phyloP scores from a whole-genome alignment of 1,140 invertebrate species.

The Saccostrea cuccullata region DNA sequence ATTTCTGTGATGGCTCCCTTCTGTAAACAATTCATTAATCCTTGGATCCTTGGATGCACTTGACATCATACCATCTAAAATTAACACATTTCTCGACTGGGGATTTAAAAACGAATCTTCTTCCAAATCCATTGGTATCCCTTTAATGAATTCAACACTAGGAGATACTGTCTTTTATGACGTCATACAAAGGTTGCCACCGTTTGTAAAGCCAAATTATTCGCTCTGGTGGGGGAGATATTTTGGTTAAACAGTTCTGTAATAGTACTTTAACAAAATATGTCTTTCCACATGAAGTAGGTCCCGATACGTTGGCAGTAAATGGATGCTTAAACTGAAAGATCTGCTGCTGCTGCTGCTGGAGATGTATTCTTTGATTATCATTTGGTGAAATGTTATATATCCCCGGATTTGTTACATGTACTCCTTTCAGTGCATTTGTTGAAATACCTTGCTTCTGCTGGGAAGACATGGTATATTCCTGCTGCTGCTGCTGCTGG shows the following conservation, averaged over 20 bases:
- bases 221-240: background rate
- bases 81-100: constrained; percentile 26
- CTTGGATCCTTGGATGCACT: too few species aligned
- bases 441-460: background rate
- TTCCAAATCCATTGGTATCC: constrained; percentile 41
- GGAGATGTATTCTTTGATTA: background rate
- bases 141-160: constrained; percentile 38
- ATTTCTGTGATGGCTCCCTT: too few species aligned
- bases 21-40: too few species aligned
- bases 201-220: constrained; percentile 49
- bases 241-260: background rate
- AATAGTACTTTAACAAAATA: constrained; percentile 40
- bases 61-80: too few species aligned
- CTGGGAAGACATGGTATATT: background rate
- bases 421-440: background rate
- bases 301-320: constrained; percentile 41
- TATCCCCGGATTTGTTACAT: background rate
- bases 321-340: constrained; percentile 46
- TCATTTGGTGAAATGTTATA: background rate
- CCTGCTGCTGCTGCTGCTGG: background rate
- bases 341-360: background rate
- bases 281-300: constrained; percentile 40
- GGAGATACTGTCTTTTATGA: constrained; percentile 34
- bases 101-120: constrained; percentile 39
- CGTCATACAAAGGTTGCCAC: constrained; percentile 47